Evolutionary conservation across 2,888 invertebrate genomes (phyloP).

Genomic region (Torymus auratus): DNA sequence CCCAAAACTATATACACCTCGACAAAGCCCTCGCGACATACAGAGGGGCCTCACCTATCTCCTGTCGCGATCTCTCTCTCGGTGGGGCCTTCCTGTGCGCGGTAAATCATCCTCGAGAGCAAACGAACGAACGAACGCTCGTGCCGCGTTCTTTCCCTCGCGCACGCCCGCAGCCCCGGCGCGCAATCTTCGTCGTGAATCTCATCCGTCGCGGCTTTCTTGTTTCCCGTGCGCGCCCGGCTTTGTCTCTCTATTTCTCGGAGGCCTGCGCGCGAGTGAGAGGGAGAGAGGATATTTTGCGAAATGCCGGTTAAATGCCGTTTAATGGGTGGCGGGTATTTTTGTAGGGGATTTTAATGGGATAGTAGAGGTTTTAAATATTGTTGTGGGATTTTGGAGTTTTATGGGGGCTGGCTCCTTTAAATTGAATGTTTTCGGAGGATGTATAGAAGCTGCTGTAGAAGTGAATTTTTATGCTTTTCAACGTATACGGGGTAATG

Average conservation of each 20-base stretch:
- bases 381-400: too few relatives aligned
- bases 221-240: not conserved
- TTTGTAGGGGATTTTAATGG: too few relatives aligned
- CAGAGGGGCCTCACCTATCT: conserved; percentile 16
- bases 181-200: conserved; percentile 70
- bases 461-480: too few relatives aligned
- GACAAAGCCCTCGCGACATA: not conserved
- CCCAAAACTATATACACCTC: conserved; percentile 2
- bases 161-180: not conserved
- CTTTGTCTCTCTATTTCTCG: conserved; percentile 56
- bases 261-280: not conserved
- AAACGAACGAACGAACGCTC: too few relatives aligned
- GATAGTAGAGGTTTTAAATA: too few relatives aligned
- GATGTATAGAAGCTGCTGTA: too few relatives aligned
- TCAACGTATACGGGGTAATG: too few relatives aligned
- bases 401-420: too few relatives aligned
- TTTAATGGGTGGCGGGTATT: conserved; percentile 8
- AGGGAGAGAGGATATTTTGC: conserved; percentile 12
- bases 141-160: too few relatives aligned
- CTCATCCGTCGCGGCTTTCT: conserved; percentile 63
- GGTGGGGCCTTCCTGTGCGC: conserved; percentile 1
- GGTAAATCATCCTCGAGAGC: conserved; percentile 51
- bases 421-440: too few relatives aligned
- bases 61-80: conserved; percentile 40
- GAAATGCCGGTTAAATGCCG: conserved; percentile 23